Conservation (phyloP, 1,140 invertebrate genomes). For the Eufriesea mexicana region DNA sequence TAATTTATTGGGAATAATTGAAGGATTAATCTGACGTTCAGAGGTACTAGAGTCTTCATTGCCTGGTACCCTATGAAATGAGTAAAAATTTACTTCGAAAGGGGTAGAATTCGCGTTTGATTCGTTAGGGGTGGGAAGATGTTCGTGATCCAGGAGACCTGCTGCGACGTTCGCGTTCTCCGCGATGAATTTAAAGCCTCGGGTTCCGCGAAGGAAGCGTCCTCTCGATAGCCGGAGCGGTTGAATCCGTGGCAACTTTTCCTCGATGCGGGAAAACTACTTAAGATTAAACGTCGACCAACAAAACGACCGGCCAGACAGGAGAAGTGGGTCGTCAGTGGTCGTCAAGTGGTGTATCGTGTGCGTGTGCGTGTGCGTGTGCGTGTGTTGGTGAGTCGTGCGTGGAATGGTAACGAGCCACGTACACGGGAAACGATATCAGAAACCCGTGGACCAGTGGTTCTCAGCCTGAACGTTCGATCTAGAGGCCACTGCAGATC, state of each 20-base stretch:
- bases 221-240: background rate
- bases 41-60: background rate
- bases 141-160: too few species aligned
- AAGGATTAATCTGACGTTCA: background rate
- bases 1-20: too few species aligned
- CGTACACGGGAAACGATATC: conserved; percentile 50
- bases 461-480: conserved; percentile 6
- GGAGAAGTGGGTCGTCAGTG: conserved; percentile 54
- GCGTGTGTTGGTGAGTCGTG: conserved; percentile 12
- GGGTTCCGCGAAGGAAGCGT: background rate
- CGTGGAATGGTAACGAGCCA: conserved; percentile 54
- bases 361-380: background rate
- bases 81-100: too few species aligned
- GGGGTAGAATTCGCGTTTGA: too few species aligned
- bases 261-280: conserved; percentile 42
- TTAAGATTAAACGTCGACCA: conserved; percentile 27
- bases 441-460: conserved; percentile 6
- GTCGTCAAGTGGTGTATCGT: conserved; percentile 22
- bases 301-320: conserved; percentile 45
- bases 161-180: too few species aligned
- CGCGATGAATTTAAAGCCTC: background rate
- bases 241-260: conserved; percentile 24
- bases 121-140: too few species aligned
- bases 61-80: too few species aligned
- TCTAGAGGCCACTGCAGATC: too few species aligned